phyloP scores from a whole-genome alignment of 53 echinoderm and acorn worm genomes.

The Paracentrotus lividus region DNA sequence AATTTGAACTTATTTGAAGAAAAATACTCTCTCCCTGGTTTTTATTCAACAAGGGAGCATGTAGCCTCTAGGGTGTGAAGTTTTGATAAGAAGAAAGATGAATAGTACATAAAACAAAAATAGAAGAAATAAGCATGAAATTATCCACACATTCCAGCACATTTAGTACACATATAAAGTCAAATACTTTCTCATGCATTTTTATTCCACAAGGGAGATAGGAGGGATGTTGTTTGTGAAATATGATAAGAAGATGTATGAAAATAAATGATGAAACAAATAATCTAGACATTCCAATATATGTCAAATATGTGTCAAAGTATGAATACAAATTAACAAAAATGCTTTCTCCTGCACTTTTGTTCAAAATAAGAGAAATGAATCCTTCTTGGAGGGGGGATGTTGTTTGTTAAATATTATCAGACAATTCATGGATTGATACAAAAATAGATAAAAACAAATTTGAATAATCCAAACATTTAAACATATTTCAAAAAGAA shows the following conservation, averaged over 20 bases:
- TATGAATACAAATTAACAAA: too few relatives aligned
- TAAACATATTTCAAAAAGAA: neutral
- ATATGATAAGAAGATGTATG: neutral
- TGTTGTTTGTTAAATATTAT: too few relatives aligned
- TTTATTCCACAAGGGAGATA: neutral
- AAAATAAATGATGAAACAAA: conserved; percentile 24
- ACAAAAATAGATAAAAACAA: conserved; percentile 12
- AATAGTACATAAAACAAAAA: too few relatives aligned
- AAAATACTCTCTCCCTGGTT: too few relatives aligned
- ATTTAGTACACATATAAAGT: neutral
- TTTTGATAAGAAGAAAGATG: too few relatives aligned
- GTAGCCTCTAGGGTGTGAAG: too few relatives aligned
- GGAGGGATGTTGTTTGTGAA: neutral
- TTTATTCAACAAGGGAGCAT: too few relatives aligned
- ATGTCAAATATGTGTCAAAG: neutral
- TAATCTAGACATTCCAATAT: neutral
- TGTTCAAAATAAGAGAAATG: too few relatives aligned
- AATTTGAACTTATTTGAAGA: too few relatives aligned
- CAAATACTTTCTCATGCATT: neutral
- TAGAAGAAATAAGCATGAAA: conserved; percentile 19
- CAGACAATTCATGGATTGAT: neutral
- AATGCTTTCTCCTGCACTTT: too few relatives aligned
- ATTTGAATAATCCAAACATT: neutral
- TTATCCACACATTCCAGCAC: neutral
- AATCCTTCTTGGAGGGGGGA: too few relatives aligned